Conservation (phyloP, 1,140 invertebrate species). For the Sycobia sp. region DNA sequence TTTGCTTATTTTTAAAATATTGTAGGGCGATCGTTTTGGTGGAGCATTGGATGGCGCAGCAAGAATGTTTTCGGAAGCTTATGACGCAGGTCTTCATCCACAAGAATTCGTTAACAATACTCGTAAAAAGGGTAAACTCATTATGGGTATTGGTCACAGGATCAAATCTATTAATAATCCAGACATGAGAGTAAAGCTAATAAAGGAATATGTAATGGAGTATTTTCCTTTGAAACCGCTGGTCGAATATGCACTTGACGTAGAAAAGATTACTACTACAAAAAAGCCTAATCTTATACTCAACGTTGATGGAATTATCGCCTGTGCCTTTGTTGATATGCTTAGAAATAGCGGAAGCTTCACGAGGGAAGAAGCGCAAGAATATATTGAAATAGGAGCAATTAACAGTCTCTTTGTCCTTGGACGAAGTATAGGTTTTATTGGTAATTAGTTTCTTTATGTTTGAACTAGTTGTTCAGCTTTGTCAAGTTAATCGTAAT, state of each 20-base stretch:
- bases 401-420: constrained; percentile 98
- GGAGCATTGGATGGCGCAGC: constrained; percentile 97
- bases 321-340: constrained; percentile 96
- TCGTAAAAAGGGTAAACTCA: constrained; percentile 94
- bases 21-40: constrained; percentile 95
- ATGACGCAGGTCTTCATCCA: constrained; percentile 90
- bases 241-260: constrained; percentile 93
- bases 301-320: constrained; percentile 98
- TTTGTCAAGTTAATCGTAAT: no score
- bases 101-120: constrained; percentile 99
- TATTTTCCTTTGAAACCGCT: constrained; percentile 93
- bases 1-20: not conserved
- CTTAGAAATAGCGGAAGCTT: constrained; percentile 91
- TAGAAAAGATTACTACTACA: constrained; percentile 98
- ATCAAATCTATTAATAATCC: constrained; percentile 99
- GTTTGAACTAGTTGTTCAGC: not conserved
- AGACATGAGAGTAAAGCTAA: constrained; percentile 94
- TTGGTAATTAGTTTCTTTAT: constrained; percentile 69
- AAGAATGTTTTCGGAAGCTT: constrained; percentile 93
- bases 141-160: constrained; percentile 98
- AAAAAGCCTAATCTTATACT: constrained; percentile 99
- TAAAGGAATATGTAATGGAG: constrained; percentile 94
- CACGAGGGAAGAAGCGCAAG: constrained; percentile 95
- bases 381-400: constrained; percentile 97
- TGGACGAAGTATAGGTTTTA: constrained; percentile 97